A percentile compares a stretch with the other conserved stretches of the same genome.
phyloP scores from a whole-genome alignment of 2,888 invertebrate species.

The Phyllotreta cruciferae region DNA sequence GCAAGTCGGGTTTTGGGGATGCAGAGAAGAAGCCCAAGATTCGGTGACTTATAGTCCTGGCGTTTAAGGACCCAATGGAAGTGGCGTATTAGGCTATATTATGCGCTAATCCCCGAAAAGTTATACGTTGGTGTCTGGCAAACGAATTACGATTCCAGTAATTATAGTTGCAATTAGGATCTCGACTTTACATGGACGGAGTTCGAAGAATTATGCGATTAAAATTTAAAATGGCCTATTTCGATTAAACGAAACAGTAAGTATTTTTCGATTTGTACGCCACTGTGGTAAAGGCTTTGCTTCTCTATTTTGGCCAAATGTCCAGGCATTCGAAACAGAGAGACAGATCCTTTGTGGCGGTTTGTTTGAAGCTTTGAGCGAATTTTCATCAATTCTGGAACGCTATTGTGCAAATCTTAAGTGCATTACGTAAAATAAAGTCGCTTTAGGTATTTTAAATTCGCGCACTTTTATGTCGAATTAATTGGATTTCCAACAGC shows the following conservation, averaged over 20 bases:
- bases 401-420: conserved; percentile 14
- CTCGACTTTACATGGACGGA: neutral
- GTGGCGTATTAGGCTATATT: conserved; percentile 26
- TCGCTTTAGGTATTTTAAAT: conserved; percentile 8
- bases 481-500: neutral
- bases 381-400: conserved; percentile 8
- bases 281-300: neutral
- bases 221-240: too few relatives aligned
- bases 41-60: conserved; percentile 35
- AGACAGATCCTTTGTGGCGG: conserved; percentile 17
- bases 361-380: conserved; percentile 8
- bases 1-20: conserved; percentile 13
- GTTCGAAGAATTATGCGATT: too few relatives aligned
- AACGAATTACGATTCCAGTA: conserved; percentile 30
- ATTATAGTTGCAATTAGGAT: conserved; percentile 32
- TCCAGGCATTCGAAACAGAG: conserved; percentile 8
- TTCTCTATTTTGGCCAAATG: conserved; percentile 8
- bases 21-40: conserved; percentile 22
- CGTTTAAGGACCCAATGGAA: conserved; percentile 25
- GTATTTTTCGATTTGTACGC: neutral
- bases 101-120: conserved; percentile 33
- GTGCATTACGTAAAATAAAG: conserved; percentile 8
- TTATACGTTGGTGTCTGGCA: conserved; percentile 18
- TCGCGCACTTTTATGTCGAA: neutral
- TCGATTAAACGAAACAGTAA: neutral